Evolutionary conservation across 2,888 invertebrate genomes (phyloP).

Genomic region (Scaptomyza polygonia): DNA sequence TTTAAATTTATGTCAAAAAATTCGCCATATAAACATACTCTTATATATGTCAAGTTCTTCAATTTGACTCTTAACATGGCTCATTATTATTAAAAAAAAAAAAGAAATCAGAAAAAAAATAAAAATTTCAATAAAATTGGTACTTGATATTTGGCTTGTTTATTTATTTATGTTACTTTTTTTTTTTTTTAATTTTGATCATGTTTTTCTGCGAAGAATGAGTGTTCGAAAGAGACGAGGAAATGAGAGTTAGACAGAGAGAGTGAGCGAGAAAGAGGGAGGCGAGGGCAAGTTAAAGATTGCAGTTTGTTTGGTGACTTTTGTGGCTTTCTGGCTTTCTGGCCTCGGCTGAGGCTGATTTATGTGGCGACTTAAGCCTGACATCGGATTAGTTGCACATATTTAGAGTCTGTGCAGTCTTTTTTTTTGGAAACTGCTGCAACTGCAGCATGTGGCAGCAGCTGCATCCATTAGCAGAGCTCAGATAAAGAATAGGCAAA

Average conservation of each 20-base stretch:
- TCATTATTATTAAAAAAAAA: constrained; percentile 62
- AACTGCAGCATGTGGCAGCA: constrained; percentile 72
- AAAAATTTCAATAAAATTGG: constrained; percentile 58
- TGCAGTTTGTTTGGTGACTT: constrained; percentile 29
- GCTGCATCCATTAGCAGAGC: constrained; percentile 75
- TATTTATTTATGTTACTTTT: constrained; percentile 17
- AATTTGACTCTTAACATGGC: constrained; percentile 50
- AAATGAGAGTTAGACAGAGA: constrained; percentile 4
- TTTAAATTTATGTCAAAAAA: constrained; percentile 36
- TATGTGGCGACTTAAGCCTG: constrained; percentile 70
- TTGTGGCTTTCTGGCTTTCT: constrained; percentile 35
- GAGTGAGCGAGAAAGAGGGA: constrained; percentile 10
- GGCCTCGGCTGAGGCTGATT: constrained; percentile 62
- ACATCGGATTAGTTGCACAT: constrained; percentile 77
- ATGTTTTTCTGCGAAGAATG: constrained; percentile 46
- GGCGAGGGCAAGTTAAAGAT: constrained; percentile 38
- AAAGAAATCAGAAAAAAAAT: constrained; percentile 35
- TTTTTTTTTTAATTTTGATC: constrained; percentile 56
- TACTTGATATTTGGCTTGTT: constrained; percentile 70
- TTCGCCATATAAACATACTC: constrained; percentile 6
- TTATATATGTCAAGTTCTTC: constrained; percentile 42
- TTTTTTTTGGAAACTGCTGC: constrained; percentile 42
- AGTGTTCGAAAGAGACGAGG: constrained; percentile 9
- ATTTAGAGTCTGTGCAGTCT: constrained; percentile 49
- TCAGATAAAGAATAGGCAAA: constrained; percentile 62